phyloP scores from a whole-genome alignment of 2,888 invertebrate species.

The Oegoconia quadripuncta region DNA sequence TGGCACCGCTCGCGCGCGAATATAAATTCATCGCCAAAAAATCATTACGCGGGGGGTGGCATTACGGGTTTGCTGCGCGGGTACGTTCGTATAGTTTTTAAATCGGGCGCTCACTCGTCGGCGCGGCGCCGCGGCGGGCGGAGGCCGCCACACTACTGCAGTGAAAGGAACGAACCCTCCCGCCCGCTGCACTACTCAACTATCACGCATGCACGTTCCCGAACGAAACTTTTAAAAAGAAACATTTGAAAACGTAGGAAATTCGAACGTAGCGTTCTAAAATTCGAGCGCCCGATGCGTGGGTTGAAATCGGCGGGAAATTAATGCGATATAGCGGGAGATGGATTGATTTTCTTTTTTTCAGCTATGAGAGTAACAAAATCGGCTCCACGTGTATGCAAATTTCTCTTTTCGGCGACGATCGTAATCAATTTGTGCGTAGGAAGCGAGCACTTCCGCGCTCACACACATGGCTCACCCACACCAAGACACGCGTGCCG shows the following conservation, averaged over 20 bases:
- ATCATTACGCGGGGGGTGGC: conserved; percentile 90
- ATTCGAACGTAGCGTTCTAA: conserved; percentile 2
- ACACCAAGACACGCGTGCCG: conserved; percentile 41
- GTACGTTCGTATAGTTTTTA: conserved; percentile 76
- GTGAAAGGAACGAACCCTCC: conserved; percentile 30
- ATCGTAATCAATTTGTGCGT: conserved; percentile 78
- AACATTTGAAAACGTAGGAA: conserved; percentile 15
- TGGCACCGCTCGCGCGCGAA: conserved; percentile 83
- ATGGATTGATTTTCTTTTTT: conserved; percentile 48
- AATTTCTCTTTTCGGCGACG: conserved; percentile 72
- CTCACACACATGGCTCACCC: conserved; percentile 41
- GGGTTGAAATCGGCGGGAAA: conserved; percentile 33
- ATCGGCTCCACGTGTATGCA: conserved; percentile 63
- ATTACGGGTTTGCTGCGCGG: conserved; percentile 80
- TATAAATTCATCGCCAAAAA: conserved; percentile 91
- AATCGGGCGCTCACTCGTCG: conserved; percentile 75
- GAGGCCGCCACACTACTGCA: conserved; percentile 58
- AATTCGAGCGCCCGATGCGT: conserved; percentile 14
- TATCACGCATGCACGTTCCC: conserved; percentile 55
- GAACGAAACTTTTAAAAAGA: conserved; percentile 10
- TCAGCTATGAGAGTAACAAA: conserved; percentile 36
- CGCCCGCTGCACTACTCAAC: conserved; percentile 36
- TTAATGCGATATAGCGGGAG: conserved; percentile 39
- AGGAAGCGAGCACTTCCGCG: conserved; percentile 47
- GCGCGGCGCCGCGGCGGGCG: conserved; percentile 69